Conservation (phyloP, 2,113 vertebrate genomes). For the Addax nasomaculatus region DNA sequence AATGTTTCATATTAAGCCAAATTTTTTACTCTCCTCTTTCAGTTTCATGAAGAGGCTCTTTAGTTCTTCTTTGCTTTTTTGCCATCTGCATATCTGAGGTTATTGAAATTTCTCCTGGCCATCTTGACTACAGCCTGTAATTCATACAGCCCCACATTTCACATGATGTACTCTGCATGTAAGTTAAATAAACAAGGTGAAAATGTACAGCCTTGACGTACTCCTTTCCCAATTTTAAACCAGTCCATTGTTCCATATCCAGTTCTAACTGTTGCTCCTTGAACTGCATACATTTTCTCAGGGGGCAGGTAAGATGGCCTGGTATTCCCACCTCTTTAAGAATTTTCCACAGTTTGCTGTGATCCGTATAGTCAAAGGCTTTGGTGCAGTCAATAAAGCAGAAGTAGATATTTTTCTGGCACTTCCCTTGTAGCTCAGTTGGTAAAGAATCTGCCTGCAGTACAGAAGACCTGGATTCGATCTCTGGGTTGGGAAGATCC, state of each 20-base stretch:
- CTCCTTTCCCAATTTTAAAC: background rate
- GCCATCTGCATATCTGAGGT: background rate
- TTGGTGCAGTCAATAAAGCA: background rate
- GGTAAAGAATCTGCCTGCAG: too few relatives aligned
- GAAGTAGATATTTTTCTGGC: background rate
- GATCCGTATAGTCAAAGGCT: background rate
- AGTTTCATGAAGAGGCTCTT: background rate
- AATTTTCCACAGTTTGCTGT: background rate
- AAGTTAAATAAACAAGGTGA: background rate
- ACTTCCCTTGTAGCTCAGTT: too few relatives aligned
- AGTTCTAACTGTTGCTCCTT: background rate
- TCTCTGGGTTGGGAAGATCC: too few relatives aligned
- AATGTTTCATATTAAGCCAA: background rate
- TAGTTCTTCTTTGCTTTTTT: background rate
- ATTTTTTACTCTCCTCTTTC: background rate
- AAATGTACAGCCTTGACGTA: background rate
- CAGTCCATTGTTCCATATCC: background rate
- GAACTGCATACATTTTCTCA: background rate
- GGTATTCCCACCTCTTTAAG: background rate
- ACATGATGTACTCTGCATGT: background rate
- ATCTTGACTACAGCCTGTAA: background rate
- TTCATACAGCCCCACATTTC: background rate
- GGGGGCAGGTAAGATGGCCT: background rate
- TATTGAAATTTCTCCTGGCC: background rate
- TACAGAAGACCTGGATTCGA: too few relatives aligned